These are phyloP conservation scores for Ascidia mentula DNA, from an alignment of 23 tunicate species.

Conservation along the genomic window DNA sequence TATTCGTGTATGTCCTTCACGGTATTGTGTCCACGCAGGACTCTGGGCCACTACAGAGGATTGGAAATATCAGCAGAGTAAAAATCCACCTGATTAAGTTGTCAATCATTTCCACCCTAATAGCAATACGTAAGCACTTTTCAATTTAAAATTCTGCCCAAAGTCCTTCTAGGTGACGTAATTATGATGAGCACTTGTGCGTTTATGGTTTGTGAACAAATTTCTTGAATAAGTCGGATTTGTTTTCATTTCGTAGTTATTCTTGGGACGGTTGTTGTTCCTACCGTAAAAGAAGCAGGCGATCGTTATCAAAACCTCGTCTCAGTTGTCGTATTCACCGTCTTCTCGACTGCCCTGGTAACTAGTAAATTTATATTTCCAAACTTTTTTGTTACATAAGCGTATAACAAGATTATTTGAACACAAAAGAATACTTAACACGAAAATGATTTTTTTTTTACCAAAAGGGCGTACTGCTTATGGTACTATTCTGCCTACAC, in stretches of 20 bases:
- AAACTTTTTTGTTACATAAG: too few species aligned
- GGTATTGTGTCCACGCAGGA: conserved; percentile 13
- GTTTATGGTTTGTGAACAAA: background rate
- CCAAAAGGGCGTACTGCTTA: conserved; percentile 42
- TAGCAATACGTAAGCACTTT: conserved; percentile 32
- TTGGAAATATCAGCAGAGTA: conserved; percentile 17
- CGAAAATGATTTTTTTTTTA: background rate
- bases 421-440: too few species aligned
- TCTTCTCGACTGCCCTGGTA: conserved; percentile 34
- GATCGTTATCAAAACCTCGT: background rate
- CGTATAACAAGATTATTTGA: too few species aligned
- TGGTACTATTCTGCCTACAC: conserved; percentile 55
- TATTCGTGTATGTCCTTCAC: conserved; percentile 19
- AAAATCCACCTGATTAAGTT: conserved; percentile 42
- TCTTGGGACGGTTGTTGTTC: conserved; percentile 17
- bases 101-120: conserved; percentile 34
- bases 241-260: conserved; percentile 10
- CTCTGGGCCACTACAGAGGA: background rate
- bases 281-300: conserved; percentile 8
- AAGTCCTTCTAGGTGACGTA: too few species aligned
- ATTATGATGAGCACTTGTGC: background rate
- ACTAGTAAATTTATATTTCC: too few species aligned
- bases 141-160: too few species aligned
- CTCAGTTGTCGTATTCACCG: conserved; percentile 24
- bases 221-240: background rate